These are phyloP conservation scores for Drosophila algonquin DNA, from an alignment of 2,888 invertebrate species.

Conservation along the genomic window DNA sequence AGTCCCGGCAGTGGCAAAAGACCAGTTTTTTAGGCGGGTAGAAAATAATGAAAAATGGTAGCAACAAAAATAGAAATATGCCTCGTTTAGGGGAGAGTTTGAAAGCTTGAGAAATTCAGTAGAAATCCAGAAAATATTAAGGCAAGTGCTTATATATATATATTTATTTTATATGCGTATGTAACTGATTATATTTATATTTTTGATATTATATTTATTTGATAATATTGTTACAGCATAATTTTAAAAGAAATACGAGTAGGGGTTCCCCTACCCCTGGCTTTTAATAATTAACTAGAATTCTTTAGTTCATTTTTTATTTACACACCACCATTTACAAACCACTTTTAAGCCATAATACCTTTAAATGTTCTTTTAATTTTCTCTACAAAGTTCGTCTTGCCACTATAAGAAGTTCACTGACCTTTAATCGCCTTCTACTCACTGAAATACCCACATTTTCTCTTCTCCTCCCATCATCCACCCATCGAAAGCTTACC, in stretches of 20 bases:
- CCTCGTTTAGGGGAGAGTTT: background rate
- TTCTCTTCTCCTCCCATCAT: background rate
- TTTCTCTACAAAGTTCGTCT: background rate
- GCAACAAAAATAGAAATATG: background rate
- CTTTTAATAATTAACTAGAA: no score
- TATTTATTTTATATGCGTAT: no score
- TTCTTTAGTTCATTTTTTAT: no score
- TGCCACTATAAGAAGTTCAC: background rate
- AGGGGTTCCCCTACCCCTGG: no score
- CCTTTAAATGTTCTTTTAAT: no score
- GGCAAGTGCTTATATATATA: background rate
- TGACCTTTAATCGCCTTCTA: background rate
- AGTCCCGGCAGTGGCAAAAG: background rate
- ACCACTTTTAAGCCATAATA: no score
- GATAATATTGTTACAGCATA: no score
- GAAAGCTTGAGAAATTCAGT: background rate
- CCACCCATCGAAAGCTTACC: slow-evolving; percentile 44
- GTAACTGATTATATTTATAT: no score
- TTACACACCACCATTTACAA: no score
- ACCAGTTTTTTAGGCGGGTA: background rate
- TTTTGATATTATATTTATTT: no score
- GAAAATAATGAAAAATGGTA: background rate
- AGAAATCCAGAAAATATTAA: background rate
- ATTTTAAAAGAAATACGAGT: no score
- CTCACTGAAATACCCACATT: background rate